Evolutionary conservation across 2,113 vertebrate species (phyloP).

Genomic region (Struthidea cinerea): DNA sequence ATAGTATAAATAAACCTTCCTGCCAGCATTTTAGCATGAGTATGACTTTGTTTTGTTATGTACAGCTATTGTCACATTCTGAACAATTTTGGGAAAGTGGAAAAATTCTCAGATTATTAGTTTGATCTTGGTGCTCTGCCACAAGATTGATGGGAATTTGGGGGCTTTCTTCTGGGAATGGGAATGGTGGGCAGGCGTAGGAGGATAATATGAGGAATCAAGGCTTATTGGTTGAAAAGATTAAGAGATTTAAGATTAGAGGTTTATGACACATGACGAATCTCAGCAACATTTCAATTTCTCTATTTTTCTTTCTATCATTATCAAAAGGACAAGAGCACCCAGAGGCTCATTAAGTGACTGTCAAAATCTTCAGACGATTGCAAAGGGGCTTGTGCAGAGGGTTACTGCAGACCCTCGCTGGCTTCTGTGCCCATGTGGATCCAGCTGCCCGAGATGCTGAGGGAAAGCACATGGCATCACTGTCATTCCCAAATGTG

Average conservation of each 20-base stretch:
- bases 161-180: neutral
- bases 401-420: neutral
- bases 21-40: neutral
- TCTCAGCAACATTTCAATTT: neutral
- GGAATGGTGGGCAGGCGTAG: neutral
- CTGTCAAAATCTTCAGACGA: neutral
- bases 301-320: neutral
- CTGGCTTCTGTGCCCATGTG: neutral
- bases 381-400: neutral
- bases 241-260: neutral
- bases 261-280: neutral
- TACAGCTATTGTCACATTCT: neutral
- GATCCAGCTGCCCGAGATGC: neutral
- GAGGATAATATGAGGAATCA: neutral
- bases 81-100: neutral
- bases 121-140: conserved; percentile 22
- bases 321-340: neutral
- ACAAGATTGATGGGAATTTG: conserved; percentile 19
- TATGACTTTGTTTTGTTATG: neutral
- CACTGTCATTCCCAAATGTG: neutral
- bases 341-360: neutral
- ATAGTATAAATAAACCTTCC: neutral
- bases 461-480: neutral
- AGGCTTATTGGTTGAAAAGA: neutral
- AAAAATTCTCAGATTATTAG: conserved; percentile 30